Percentiles rank a stretch among this genome's conserved stretches.
Conservation (phyloP, 1,140 invertebrate species). For the Littorina saxatilis region DNA sequence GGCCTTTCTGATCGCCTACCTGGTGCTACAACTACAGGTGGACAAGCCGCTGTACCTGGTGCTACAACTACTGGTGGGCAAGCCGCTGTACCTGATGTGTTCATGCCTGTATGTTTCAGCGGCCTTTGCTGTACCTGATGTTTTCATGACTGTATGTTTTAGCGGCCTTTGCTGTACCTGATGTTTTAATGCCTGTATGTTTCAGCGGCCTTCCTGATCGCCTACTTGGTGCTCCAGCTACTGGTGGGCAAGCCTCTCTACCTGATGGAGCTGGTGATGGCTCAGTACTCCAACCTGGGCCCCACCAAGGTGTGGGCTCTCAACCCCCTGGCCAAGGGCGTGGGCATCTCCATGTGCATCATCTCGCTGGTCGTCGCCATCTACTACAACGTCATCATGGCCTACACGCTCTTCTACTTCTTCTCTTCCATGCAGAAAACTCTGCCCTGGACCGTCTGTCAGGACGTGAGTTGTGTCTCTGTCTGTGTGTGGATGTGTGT, state of each 20-base stretch:
- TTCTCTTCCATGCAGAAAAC: conserved; percentile 71
- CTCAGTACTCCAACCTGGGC: conserved; percentile 76
- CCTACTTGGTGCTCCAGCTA: conserved; percentile 79
- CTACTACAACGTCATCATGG: conserved; percentile 77
- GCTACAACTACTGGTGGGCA: conserved; percentile 79
- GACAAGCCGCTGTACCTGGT: conserved; percentile 78
- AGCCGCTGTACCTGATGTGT: conserved; percentile 78
- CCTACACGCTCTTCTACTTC: conserved; percentile 75
- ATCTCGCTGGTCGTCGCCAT: conserved; percentile 87
- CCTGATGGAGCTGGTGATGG: conserved; percentile 77
- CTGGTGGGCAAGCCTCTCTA: conserved; percentile 79
- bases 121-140: too few species aligned
- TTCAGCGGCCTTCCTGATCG: conserved; percentile 79
- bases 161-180: too few species aligned
- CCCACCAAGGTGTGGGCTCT: conserved; percentile 76
- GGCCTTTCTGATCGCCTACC: conserved; percentile 79
- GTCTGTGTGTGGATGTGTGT: too few species aligned
- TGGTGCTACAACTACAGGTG: conserved; percentile 79
- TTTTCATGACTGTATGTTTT: too few species aligned
- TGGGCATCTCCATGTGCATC: conserved; percentile 90
- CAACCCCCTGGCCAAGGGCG: conserved; percentile 71
- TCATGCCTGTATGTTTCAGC: too few species aligned
- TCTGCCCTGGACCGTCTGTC: conserved; percentile 77
- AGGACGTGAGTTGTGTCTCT: conserved; percentile 59
- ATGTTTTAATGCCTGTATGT: too few species aligned